Evolutionary conservation across 2,888 invertebrate species (phyloP), one percentile per base, ranked within the genome.

Genomic region (Platynereis dumerilii): DNA sequence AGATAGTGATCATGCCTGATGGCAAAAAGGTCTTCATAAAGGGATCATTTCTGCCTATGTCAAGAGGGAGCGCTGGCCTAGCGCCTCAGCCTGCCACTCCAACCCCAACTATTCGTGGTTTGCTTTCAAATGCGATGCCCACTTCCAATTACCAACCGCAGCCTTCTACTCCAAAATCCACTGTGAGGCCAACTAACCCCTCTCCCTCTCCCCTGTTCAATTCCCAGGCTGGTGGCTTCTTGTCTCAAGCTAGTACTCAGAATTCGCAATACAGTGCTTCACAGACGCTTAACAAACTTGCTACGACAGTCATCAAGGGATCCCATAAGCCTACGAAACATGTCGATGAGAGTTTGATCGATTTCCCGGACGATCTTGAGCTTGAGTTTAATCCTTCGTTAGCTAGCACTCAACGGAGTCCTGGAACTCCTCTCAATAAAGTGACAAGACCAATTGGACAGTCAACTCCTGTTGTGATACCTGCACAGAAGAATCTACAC

Each of bases 171-270:
- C 42, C 42, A 42, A 42, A n/a, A n/a, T n/a, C n/a, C n/a, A n/a
- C n/a, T n/a, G n/a, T n/a, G n/a, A n/a, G n/a, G n/a, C n/a, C n/a
- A n/a, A n/a, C n/a, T n/a, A 12, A 12, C 34, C 7, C 12, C 5
- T 34, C 34, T 34, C 34, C 34, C 5, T 34, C 34, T 5, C 34
- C 48, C 5, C 7, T 48, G n/a, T 48, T 22, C 48, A 48, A n/a
- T 7, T 48, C 48, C n/a, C 48, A 48, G 48, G 48, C 48, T 5
- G 48, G 48, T n/a, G 48, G 48, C 10, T 48, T 48, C n/a, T 22
- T 48, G n/a, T 48, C 48, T 3, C 48, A 48, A n/a, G n/a, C 48
- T 5, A 22, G 48, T n/a, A n/a, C 22, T 10, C 48, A n/a, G 17
- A 22, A 48, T n/a, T 48, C 48, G 5, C 48, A 48, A 22, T 7